Base-by-base conservation (phyloP, 2,888 invertebrate species). In the Malachius bipustulatus region DNA sequence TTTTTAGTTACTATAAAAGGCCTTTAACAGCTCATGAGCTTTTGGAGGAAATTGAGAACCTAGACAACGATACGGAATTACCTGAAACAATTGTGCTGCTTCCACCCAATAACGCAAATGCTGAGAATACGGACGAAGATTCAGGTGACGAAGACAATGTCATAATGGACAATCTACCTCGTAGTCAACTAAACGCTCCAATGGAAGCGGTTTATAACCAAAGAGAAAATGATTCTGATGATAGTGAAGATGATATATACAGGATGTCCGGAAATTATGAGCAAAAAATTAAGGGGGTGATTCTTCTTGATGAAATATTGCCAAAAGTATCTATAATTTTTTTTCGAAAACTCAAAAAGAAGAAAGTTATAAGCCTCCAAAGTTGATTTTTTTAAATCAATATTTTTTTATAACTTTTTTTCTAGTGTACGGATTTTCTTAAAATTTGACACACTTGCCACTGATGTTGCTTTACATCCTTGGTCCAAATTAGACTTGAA, bases 241-340 rank as follows among this genome's bases (percentile, higher is more conserved):
- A 9, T n/a, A 24, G 24, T 24, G 24, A 8, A 26, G 39, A 36
- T 6, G 36, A 33, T n/a, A n/a, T n/a, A n/a, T n/a, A n/a, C n/a
- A n/a, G n/a, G n/a, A n/a, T n/a, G n/a, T n/a, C n/a, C n/a, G n/a
- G n/a, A n/a, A n/a, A n/a, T n/a, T n/a, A n/a, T n/a, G n/a, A n/a
- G n/a, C n/a, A n/a, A n/a, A n/a, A n/a, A n/a, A n/a, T n/a, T n/a
- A n/a, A n/a, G n/a, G n/a, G n/a, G n/a, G n/a, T n/a, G n/a, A n/a
- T n/a, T n/a, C n/a, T n/a, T n/a, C n/a, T n/a, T n/a, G n/a, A n/a
- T n/a, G n/a, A n/a, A n/a, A n/a, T n/a, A n/a, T n/a, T n/a, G n/a
- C n/a, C n/a, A n/a, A n/a, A n/a, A n/a, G n/a, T n/a, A n/a, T n/a
- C n/a, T n/a, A n/a, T n/a, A n/a, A n/a, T n/a, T n/a, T n/a, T n/a